A percentile compares a stretch with the other conserved stretches of the same genome.
phyloP scores from a whole-genome alignment of 2,797 vertebrate species.

The Acipenser ruthenus region DNA sequence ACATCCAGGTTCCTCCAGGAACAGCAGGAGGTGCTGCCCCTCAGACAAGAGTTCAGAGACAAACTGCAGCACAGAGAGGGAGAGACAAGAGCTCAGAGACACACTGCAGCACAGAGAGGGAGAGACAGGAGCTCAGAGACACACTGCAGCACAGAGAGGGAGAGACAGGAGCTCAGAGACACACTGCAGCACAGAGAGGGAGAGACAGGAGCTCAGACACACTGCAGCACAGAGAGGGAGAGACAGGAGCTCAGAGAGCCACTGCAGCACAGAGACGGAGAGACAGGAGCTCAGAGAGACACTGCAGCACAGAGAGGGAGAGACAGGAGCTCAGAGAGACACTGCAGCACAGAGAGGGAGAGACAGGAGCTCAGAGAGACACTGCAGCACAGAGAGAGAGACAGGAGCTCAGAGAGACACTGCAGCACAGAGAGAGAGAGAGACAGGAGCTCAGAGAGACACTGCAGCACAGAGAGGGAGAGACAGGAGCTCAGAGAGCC shows the following conservation, averaged over 20 bases:
- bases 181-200: not conserved
- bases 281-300: no score
- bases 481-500: not conserved
- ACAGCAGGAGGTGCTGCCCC: conserved; percentile 65
- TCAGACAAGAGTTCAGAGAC: conserved; percentile 67
- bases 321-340: no score
- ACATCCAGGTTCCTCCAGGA: conserved; percentile 56
- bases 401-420: not conserved
- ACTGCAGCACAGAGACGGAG: no score
- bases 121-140: conserved; percentile 59
- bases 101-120: no score
- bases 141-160: not conserved
- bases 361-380: conserved; percentile 62
- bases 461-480: not conserved
- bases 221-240: no score
- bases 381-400: not conserved
- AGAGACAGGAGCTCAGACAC: not conserved
- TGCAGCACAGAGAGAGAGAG: not conserved
- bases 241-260: no score
- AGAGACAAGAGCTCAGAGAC: not conserved
- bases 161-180: not conserved
- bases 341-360: not conserved
- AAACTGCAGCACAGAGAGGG: not conserved
- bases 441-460: no score
- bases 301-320: no score